Conservation (phyloP, 2,888 invertebrate species). For the Hemaris fuciformis region DNA sequence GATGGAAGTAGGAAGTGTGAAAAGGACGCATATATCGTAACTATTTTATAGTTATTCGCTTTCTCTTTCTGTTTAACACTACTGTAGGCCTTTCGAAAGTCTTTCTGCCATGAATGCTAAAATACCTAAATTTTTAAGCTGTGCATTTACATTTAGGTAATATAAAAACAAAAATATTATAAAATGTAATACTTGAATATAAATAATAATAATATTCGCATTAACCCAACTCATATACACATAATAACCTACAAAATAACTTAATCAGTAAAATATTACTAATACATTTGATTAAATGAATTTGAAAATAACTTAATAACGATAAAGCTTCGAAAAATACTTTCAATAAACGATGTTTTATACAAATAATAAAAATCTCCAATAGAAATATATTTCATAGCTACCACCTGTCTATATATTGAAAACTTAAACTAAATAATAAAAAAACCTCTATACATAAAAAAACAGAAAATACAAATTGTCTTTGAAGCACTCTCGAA, state of each 20-base stretch:
- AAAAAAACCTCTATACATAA: not conserved
- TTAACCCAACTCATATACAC: not conserved
- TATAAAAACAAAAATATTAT: too few relatives aligned
- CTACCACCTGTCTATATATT: slow-evolving; percentile 34
- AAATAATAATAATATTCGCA: not conserved
- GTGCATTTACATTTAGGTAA: too few relatives aligned
- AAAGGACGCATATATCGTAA: too few relatives aligned
- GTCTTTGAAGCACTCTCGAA: too few relatives aligned
- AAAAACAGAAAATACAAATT: too few relatives aligned
- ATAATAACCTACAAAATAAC: not conserved
- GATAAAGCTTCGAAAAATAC: slow-evolving; percentile 40
- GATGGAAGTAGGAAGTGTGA: too few relatives aligned
- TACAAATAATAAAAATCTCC: slow-evolving; percentile 18
- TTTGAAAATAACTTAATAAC: slow-evolving; percentile 33
- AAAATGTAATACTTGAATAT: not conserved
- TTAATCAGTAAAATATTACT: not conserved
- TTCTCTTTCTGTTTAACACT: too few relatives aligned
- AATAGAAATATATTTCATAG: slow-evolving; percentile 30
- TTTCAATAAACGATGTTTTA: slow-evolving; percentile 36
- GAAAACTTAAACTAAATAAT: slow-evolving; percentile 15
- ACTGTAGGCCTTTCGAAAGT: too few relatives aligned
- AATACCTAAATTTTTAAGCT: too few relatives aligned
- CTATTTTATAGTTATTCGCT: too few relatives aligned
- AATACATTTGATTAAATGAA: slow-evolving; percentile 11
- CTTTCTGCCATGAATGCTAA: too few relatives aligned